Percentiles rank a stretch among this genome's conserved stretches.
These are phyloP conservation scores for Cecidostiba fungosa DNA, from an alignment of 2,888 invertebrate genomes.

Conservation along the genomic window DNA sequence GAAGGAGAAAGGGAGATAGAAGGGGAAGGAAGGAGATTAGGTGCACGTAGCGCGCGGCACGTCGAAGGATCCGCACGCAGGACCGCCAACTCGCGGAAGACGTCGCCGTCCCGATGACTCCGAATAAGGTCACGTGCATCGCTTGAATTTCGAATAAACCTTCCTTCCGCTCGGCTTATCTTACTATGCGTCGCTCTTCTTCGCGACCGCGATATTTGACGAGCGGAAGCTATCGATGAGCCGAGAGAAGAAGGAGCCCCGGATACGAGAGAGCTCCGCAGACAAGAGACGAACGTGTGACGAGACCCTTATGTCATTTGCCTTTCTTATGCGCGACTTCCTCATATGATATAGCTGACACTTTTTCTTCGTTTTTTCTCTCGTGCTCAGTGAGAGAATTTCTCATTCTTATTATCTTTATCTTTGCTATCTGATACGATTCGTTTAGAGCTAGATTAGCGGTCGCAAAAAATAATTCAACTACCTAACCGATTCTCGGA, in stretches of 20 bases:
- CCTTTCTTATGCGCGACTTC: slow-evolving; percentile 1
- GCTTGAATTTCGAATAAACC: slow-evolving; percentile 63
- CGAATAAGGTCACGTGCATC: slow-evolving; percentile 61
- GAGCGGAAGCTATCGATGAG: slow-evolving; percentile 67
- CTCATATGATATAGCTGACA: background rate
- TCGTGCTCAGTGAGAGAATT: no score
- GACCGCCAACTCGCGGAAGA: slow-evolving; percentile 39
- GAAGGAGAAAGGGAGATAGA: background rate
- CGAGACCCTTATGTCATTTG: slow-evolving; percentile 29
- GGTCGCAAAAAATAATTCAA: no score
- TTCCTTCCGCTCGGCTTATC: slow-evolving; percentile 58
- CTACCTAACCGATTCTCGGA: no score
- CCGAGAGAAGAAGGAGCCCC: slow-evolving; percentile 43
- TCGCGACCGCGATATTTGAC: slow-evolving; percentile 64
- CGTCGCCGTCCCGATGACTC: slow-evolving; percentile 32
- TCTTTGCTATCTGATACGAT: background rate
- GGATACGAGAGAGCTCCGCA: slow-evolving; percentile 34
- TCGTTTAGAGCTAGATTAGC: no score
- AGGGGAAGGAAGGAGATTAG: slow-evolving; percentile 51
- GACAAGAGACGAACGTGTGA: slow-evolving; percentile 49
- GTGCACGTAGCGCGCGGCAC: slow-evolving; percentile 50
- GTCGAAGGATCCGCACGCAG: slow-evolving; percentile 36
- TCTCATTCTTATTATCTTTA: background rate
- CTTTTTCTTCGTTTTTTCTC: background rate
- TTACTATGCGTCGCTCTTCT: slow-evolving; percentile 15